Conservation (phyloP, 2,113 vertebrate species). For the Phoenicopterus ruber region DNA sequence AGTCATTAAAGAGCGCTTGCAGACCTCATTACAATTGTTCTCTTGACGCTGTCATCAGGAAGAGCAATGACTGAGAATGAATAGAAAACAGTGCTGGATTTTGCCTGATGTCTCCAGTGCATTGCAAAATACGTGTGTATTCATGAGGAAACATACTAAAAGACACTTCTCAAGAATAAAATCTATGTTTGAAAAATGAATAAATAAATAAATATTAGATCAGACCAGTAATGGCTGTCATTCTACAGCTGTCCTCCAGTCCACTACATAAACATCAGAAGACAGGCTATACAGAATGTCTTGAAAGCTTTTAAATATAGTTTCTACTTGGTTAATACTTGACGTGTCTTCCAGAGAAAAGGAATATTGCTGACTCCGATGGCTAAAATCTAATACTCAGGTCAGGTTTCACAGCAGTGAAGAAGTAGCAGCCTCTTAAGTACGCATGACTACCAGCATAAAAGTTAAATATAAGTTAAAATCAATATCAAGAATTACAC, state of each 20-base stretch:
- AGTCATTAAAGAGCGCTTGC: neutral
- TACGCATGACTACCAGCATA: neutral
- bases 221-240: neutral
- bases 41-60: neutral
- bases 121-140: neutral
- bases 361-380: neutral
- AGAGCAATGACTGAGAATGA: neutral
- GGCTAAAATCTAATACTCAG: neutral
- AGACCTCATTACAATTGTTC: neutral
- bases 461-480: constrained; percentile 63
- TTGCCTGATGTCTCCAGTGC: neutral
- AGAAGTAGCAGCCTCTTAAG: neutral
- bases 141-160: neutral
- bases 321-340: neutral
- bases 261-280: neutral
- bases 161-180: neutral
- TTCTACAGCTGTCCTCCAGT: neutral
- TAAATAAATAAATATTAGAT: neutral
- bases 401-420: neutral
- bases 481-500: constrained; percentile 54
- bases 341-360: neutral
- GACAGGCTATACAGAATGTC: neutral
- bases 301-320: neutral
- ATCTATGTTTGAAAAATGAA: neutral
- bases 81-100: neutral